phyloP scores from a whole-genome alignment of 2,797 vertebrate species.

The Heliangelus exortis region DNA sequence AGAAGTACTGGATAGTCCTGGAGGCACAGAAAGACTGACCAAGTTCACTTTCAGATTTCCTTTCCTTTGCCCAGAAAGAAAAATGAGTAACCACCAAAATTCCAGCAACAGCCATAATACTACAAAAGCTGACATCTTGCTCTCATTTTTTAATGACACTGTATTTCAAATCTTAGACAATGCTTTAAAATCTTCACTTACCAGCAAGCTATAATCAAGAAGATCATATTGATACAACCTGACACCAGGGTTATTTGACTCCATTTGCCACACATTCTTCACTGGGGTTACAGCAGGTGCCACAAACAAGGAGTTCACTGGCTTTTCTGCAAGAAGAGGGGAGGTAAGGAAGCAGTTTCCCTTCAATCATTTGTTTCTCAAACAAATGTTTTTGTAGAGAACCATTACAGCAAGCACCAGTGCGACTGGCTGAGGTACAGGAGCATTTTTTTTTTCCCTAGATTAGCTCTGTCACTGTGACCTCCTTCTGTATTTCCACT shows the following conservation, averaged over 20 bases:
- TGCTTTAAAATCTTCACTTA: constrained; percentile 71
- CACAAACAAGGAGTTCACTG: constrained; percentile 91
- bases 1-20: neutral
- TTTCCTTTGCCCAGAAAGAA: neutral
- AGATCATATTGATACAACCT: constrained; percentile 87
- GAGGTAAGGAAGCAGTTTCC: neutral
- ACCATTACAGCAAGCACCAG: neutral
- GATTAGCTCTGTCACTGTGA: neutral
- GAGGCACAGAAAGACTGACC: neutral
- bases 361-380: neutral
- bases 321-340: constrained; percentile 76
- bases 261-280: constrained; percentile 75
- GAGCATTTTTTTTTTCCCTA: neutral
- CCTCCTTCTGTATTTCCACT: neutral
- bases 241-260: constrained; percentile 91
- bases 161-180: neutral
- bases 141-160: neutral
- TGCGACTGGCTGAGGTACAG: neutral
- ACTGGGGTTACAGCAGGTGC: constrained; percentile 94
- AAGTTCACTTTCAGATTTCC: neutral
- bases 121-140: neutral
- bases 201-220: constrained; percentile 81
- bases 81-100: neutral
- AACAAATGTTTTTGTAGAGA: neutral
- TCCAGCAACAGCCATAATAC: neutral